A percentile compares a stretch with the other conserved stretches of the same genome.
Evolutionary conservation across 2,113 vertebrate genomes (phyloP).

Genomic region (Nyctibius bracteatus): DNA sequence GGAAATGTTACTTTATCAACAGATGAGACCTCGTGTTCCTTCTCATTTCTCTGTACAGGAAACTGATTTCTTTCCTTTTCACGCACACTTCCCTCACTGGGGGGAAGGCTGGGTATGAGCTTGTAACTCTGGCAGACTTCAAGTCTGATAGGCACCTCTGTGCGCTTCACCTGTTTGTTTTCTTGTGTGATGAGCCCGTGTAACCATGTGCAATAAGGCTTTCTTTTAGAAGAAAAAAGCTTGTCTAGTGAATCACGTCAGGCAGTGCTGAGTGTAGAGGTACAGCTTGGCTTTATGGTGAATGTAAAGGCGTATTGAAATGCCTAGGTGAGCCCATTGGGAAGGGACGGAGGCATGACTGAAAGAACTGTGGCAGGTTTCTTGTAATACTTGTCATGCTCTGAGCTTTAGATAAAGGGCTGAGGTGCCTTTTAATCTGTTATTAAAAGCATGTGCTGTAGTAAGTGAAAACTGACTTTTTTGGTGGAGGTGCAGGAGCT

Average conservation of each 20-base stretch:
- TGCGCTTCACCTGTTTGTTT: neutral
- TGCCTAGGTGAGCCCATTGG: neutral
- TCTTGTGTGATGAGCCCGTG: neutral
- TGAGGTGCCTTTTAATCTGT: neutral
- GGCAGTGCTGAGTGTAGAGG: neutral
- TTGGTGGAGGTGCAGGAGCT: neutral
- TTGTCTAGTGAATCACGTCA: neutral
- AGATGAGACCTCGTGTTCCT: neutral
- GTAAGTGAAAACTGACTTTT: neutral
- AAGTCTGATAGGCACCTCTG: rapidly evolving
- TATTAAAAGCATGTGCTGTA: neutral
- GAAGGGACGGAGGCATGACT: neutral
- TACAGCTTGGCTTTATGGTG: neutral
- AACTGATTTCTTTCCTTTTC: neutral
- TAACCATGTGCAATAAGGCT: neutral
- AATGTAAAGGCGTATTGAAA: neutral
- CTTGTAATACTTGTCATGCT: neutral
- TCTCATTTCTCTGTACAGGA: neutral
- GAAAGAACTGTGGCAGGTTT: neutral
- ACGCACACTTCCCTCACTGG: neutral
- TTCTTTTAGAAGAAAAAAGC: neutral
- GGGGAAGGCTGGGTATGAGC: neutral
- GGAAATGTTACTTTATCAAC: neutral
- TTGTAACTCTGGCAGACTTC: neutral
- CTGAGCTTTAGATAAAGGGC: neutral